Conservation (phyloP, 1,140 invertebrate species). For the Lethrus apterus region DNA sequence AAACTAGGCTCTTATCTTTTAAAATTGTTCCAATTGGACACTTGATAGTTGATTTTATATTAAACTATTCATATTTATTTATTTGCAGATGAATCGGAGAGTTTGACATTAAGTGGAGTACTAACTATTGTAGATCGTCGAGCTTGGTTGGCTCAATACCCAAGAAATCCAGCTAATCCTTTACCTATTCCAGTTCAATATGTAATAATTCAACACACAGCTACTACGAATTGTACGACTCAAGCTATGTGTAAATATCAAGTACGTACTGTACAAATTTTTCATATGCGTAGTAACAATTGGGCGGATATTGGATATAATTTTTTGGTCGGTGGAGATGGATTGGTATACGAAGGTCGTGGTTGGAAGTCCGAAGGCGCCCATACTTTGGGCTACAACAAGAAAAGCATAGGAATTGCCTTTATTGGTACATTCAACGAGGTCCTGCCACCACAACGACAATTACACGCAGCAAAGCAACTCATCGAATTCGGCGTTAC, state of each 20-base stretch:
- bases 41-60: no score
- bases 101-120: not conserved
- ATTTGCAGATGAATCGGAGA: slow-evolving; percentile 3
- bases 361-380: slow-evolving; percentile 43
- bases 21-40: no score
- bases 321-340: slow-evolving; percentile 69
- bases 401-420: not conserved
- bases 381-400: not conserved
- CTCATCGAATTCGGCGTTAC: slow-evolving; percentile 34
- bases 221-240: slow-evolving; percentile 41
- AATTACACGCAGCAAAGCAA: slow-evolving; percentile 27
- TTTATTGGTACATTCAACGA: not conserved
- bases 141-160: slow-evolving; percentile 10
- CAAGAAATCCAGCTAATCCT: not conserved
- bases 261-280: slow-evolving; percentile 55
- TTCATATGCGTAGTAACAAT: slow-evolving; percentile 59
- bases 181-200: slow-evolving; percentile 29
- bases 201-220: slow-evolving; percentile 40
- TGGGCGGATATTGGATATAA: slow-evolving; percentile 64
- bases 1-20: no score
- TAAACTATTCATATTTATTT: no score
- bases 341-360: slow-evolving; percentile 56
- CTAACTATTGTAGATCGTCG: not conserved
- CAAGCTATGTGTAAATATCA: slow-evolving; percentile 37
- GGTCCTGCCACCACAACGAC: slow-evolving; percentile 11